Base-by-base conservation (phyloP, 53 echinoderm and acorn worm species). In the Mesocentrotus franciscanus region DNA sequence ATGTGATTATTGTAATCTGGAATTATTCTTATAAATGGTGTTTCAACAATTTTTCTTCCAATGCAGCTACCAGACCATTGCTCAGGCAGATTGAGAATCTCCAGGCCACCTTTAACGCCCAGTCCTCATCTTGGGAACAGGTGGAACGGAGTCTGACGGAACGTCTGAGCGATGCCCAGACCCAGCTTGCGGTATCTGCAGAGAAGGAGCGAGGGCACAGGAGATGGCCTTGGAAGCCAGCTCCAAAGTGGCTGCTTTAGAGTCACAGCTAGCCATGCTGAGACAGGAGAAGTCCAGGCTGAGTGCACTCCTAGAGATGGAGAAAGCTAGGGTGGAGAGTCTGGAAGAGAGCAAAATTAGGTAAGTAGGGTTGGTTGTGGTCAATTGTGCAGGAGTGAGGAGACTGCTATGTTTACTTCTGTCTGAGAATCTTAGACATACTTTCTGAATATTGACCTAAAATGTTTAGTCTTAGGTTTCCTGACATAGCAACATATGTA, bases 81-180 rank as follows among this genome's bases (percentile, higher is more conserved):
- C 92, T 99, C 61, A 95, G 99, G 4, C 99, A 99, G 85, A 98
- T 99, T 76, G 99, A 98, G 94, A 99, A 99, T 94, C 97, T 99
- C 33, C 98, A 99, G 95, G 95, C 98, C 60, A 99, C 97, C 79
- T 99, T 98, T 96, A 99, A 98, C 60, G 97, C 96, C 22, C 99
- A 99, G 92, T 98, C 99, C 0, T 92, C 94, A 18, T 96, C 97
- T 15, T 99, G 99, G 99, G 99, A 99, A 85, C 96, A 97, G 90
- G 97, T 99, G 22, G 99, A 99, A 66, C 95, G 97, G 16, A 98
- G 96, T 92, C 95, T 99, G 74, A 99, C 99, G 3, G 99, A 98
- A 76, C 89, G 98, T 8, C 96, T 99, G 36, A 97, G 96, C 24
- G 98, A 99, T 4, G 96, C 97, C 93, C 99, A 99, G 92, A 92